Base-by-base conservation (phyloP, 2,888 invertebrate genomes). In the Galerucella pusilla region DNA sequence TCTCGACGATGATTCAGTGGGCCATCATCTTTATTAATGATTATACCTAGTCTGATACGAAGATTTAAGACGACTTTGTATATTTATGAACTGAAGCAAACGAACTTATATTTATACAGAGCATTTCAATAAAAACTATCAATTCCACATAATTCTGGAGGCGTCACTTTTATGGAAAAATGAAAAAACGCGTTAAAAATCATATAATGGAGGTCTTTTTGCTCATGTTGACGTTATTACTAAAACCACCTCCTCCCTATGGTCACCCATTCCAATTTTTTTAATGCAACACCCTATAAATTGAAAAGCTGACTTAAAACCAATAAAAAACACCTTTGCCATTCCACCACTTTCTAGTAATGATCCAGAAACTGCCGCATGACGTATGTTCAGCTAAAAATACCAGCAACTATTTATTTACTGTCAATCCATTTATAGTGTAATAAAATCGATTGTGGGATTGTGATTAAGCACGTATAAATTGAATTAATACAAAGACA, bases 1-100 rank as follows among this genome's bases (percentile, higher is more conserved):
- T 64, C 67, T 70, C 68, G 65, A 64, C 73, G 68, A 70, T 71
- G 75, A 73, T 75, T 75, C 77, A 75, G 68, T 73, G 73, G 49
- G 63, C 65, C 73, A 75, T 77, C 77, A 73, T 68, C 68, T 76
- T 67, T 73, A 76, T 73, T 73, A 76, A 74, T 76, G 73, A 64
- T 73, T 60, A 61, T 64, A 45, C 63, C 49, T 49, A 42, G 68
- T 45, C 73, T 20, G 59, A 14, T 42, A 16, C 63, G 63, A 42
- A 52, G 14, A 52, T 57, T 16, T 57, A 10, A 57, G 57, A 9
- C 16, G 10, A 57, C 16, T 42, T 52, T n/a, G 11, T 57, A 57
- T 20, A 57, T 57, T 57, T 20, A 57, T 16, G 20, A 9, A 57
- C 57, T 20, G 11, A 9, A 16, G 7, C 57, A 11, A 16, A 10